Evolutionary conservation across 2,888 invertebrate species (phyloP).

Genomic region (Mycogona germanica): DNA sequence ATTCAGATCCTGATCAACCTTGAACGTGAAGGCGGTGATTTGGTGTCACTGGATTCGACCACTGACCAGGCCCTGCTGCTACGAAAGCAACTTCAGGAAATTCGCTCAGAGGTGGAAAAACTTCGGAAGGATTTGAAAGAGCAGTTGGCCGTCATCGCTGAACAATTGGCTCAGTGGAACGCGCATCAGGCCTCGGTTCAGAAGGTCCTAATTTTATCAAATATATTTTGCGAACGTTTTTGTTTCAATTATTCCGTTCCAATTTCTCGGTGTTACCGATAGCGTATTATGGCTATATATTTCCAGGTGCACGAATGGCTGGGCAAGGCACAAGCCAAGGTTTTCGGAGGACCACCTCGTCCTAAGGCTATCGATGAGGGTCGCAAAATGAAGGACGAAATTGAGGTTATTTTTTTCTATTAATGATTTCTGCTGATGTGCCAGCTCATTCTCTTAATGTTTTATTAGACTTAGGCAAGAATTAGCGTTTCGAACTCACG

Average conservation of each 20-base stretch:
- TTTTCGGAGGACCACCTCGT: slow-evolving; percentile 30
- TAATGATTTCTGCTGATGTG: background rate
- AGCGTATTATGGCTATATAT: too few relatives aligned
- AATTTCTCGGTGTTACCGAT: too few relatives aligned
- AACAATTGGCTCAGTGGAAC: slow-evolving; percentile 72
- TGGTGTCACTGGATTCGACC: slow-evolving; percentile 43
- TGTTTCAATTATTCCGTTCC: too few relatives aligned
- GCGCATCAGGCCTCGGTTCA: slow-evolving; percentile 61
- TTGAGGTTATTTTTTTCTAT: background rate
- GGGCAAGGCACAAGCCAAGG: slow-evolving; percentile 70
- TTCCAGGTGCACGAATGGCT: slow-evolving; percentile 89
- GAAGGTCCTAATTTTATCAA: too few relatives aligned
- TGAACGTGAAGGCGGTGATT: slow-evolving; percentile 59
- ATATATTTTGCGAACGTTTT: too few relatives aligned
- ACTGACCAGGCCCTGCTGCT: slow-evolving; percentile 58
- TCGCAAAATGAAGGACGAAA: slow-evolving; percentile 1
- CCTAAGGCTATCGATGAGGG: slow-evolving; percentile 7
- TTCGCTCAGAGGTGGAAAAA: slow-evolving; percentile 61
- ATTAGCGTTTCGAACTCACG: background rate
- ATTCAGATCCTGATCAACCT: slow-evolving; percentile 56
- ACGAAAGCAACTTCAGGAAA: slow-evolving; percentile 56
- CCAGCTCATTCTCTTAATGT: background rate
- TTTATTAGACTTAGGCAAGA: background rate
- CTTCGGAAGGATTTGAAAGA: slow-evolving; percentile 62
- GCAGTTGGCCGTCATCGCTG: slow-evolving; percentile 48